Percentiles rank a stretch among this genome's conserved stretches.
phyloP scores from a whole-genome alignment of 2,113 vertebrate species.

The Pithys albifrons region DNA sequence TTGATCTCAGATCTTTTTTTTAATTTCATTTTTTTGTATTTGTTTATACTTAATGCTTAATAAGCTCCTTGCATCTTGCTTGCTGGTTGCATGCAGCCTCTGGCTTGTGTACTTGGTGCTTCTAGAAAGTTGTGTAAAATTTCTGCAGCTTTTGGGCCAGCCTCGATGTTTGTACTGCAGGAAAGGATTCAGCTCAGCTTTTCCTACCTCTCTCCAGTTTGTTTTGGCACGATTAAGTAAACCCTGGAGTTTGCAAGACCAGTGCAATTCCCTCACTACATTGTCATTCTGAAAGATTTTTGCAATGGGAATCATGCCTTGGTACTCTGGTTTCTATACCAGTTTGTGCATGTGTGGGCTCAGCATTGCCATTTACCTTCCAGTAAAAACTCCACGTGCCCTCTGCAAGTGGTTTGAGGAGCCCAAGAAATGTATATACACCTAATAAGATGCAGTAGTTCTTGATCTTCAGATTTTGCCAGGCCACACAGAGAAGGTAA shows the following conservation, averaged over 20 bases:
- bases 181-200: background rate
- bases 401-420: background rate
- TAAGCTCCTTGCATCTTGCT: background rate
- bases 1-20: conserved; percentile 36
- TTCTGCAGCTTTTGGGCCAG: background rate
- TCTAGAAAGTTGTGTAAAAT: background rate
- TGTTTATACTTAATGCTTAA: background rate
- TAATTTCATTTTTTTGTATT: conserved; percentile 37
- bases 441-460: background rate
- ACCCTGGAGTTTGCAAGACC: background rate
- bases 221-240: background rate
- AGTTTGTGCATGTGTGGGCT: background rate
- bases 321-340: background rate
- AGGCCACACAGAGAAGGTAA: background rate
- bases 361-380: background rate
- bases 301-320: background rate
- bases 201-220: background rate
- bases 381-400: background rate
- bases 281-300: background rate
- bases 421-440: accelerated
- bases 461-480: background rate
- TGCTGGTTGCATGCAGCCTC: background rate
- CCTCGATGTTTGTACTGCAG: accelerated
- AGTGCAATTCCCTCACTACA: background rate
- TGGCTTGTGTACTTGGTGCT: background rate